phyloP scores from a whole-genome alignment of 1,140 invertebrate species.

The Pemphigus obesinymphae region DNA sequence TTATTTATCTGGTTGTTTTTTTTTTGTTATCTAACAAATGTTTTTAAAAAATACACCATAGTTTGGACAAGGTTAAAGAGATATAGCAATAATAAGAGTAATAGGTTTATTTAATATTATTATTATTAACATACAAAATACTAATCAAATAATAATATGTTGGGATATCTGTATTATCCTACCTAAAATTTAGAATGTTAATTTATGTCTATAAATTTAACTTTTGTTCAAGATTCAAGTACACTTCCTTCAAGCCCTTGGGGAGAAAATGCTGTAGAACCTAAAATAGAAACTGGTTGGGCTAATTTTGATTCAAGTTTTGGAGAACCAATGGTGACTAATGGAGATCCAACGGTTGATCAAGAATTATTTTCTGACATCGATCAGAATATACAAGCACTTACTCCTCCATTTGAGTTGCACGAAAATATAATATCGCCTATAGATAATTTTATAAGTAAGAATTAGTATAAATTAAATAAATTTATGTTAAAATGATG shows the following conservation, averaged over 20 bases:
- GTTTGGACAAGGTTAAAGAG: too few species aligned
- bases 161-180: too few species aligned
- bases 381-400: not conserved
- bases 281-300: constrained; percentile 35
- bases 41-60: too few species aligned
- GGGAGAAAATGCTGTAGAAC: constrained; percentile 24
- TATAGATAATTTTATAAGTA: not conserved
- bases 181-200: not conserved
- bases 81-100: too few species aligned
- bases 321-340: not conserved
- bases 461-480: not conserved
- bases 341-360: not conserved
- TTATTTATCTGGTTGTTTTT: too few species aligned
- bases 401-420: not conserved
- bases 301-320: constrained; percentile 37
- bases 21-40: too few species aligned
- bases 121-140: too few species aligned
- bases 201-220: not conserved
- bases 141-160: too few species aligned
- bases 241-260: constrained; percentile 8
- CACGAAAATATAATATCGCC: not conserved
- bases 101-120: too few species aligned
- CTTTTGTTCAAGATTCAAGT: not conserved
- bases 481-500: not conserved
- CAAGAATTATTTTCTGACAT: constrained; percentile 4